Evolutionary conservation across 2,113 vertebrate genomes (phyloP).

Genomic region (Gavia stellata): DNA sequence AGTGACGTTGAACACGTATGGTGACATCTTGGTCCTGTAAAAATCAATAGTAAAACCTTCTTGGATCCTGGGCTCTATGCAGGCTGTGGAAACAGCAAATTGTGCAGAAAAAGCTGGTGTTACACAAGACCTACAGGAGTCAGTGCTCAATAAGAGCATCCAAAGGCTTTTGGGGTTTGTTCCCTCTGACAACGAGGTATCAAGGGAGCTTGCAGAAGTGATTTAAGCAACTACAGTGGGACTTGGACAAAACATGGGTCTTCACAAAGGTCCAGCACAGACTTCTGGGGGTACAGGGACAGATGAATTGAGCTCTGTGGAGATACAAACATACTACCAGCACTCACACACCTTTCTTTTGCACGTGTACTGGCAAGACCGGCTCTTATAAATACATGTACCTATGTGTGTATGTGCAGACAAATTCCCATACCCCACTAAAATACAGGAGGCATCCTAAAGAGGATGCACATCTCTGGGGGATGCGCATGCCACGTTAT

Average conservation of each 20-base stretch:
- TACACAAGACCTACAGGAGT: not conserved
- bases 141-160: not conserved
- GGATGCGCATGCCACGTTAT: not conserved
- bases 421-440: not conserved
- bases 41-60: not conserved
- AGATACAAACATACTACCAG: not conserved
- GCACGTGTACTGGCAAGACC: not conserved
- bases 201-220: not conserved
- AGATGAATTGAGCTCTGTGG: accelerated
- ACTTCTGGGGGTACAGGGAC: not conserved
- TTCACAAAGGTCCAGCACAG: not conserved
- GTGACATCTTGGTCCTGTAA: not conserved
- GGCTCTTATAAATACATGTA: not conserved
- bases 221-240: not conserved
- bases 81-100: not conserved
- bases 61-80: not conserved
- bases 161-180: not conserved
- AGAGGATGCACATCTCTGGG: too few species aligned
- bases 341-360: not conserved
- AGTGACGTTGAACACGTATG: not conserved
- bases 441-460: not conserved
- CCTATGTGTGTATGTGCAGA: not conserved
- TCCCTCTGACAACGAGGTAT: not conserved
- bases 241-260: not conserved
- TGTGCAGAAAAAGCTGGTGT: not conserved